A percentile compares a stretch with the other conserved stretches of the same genome.
These are phyloP conservation scores for Sebastes fasciatus DNA, from an alignment of 2,113 vertebrate genomes.

Conservation along the genomic window DNA sequence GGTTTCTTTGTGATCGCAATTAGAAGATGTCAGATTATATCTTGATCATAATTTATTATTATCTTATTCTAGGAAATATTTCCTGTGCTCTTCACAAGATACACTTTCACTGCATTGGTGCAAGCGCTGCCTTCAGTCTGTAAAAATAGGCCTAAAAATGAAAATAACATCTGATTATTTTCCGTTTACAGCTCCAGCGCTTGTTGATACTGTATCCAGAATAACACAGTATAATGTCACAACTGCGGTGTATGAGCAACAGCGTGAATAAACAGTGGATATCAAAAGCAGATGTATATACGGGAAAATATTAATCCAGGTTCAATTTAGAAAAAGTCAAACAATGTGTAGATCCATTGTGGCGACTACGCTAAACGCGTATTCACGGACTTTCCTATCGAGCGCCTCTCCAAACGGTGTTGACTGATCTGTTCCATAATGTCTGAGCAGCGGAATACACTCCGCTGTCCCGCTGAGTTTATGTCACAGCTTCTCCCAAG, in stretches of 20 bases:
- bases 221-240: slow-evolving; percentile 56
- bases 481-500: slow-evolving; percentile 46
- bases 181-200: slow-evolving; percentile 38
- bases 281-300: slow-evolving; percentile 67
- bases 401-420: slow-evolving; percentile 35
- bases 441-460: slow-evolving; percentile 35
- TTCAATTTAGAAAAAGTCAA: slow-evolving; percentile 51
- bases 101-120: neutral
- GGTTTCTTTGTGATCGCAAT: slow-evolving; percentile 40
- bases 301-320: slow-evolving; percentile 47
- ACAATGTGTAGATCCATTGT: slow-evolving; percentile 51
- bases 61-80: neutral
- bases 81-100: neutral
- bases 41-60: neutral
- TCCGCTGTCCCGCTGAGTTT: slow-evolving; percentile 47
- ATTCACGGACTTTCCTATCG: slow-evolving; percentile 34
- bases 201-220: slow-evolving; percentile 40
- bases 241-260: slow-evolving; percentile 20
- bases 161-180: slow-evolving; percentile 46
- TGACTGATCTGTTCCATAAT: slow-evolving; percentile 62
- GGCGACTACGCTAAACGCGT: slow-evolving; percentile 12
- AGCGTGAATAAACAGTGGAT: slow-evolving; percentile 35
- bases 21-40: neutral
- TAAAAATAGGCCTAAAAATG: slow-evolving; percentile 14
- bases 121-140: neutral